Base-by-base conservation (phyloP, 2,888 invertebrate species). In the Chloromyia formosa region DNA sequence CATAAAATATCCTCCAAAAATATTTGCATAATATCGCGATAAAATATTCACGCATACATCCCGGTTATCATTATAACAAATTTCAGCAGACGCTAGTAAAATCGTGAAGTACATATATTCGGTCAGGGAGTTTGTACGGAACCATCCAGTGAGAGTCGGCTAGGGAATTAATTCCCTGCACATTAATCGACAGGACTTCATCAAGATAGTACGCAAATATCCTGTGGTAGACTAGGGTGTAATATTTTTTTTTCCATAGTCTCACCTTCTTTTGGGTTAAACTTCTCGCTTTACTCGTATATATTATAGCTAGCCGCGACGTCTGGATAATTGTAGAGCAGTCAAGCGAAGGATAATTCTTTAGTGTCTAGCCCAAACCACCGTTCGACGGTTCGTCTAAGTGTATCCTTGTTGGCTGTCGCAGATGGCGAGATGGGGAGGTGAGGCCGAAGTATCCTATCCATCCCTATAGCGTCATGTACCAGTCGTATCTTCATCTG, bases 1-100 rank as follows among this genome's bases (percentile, higher is more conserved):
- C 71, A 71, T 58, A 71, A 71, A 71, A 18, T 58, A 35, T 56
- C 12, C 71, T 40, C 14, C 20, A 58, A 71, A 35, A 71, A 18
- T 71, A 71, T 71, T 71, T 71, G 40, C 71, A 71, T 71, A 71
- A 71, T 71, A 40, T 56, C 22, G 35, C 71, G 58, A 56, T 71
- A 42, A 71, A 71, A 71, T 56, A 56, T 71, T 56, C 71, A 56
- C 56, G 22, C 18, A 71, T 45, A 56, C 54, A n/a, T 49, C 9
- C 40, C 14, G 1, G 23, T 60, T 60, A 60, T 71, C 56, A 27
- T 54, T 56, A 2, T 40, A 69, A 18, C 56, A 40, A 53, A 22
- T 64, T 61, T 23, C 27, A 64, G 16, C 42, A 40, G 42, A 64
- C 16, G 12, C 1, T n/a, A 42, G 62, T 35, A 4, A 27, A 49